Evolutionary conservation across 2,797 vertebrate species (phyloP), one percentile per base, ranked within the genome.

Genomic region (Acridotheres tristis): DNA sequence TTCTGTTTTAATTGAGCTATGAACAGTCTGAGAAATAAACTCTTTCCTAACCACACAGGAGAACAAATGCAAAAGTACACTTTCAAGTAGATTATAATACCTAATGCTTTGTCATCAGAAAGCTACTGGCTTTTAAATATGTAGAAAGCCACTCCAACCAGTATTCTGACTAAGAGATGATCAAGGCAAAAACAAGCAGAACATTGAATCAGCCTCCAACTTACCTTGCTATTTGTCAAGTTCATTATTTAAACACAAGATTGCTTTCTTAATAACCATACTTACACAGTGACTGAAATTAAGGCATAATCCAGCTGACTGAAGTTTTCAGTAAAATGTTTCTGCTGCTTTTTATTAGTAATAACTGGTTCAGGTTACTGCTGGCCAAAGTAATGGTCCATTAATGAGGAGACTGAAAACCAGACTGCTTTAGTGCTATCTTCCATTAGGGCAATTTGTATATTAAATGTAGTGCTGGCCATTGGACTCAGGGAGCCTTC

Each of bases 281-380:
- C 21, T 40, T 89, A 92, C 27, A 92, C 89, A 96, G 96, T 88
- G 79, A 93, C 95, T 97, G 96, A 75, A 92, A 89, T 95, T 95
- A 96, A 96, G 96, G 97, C 78, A 88, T 94, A 95, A 89, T 93
- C 85, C 67, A 63, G 34, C 21, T 82, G 79, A 88, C 15, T 42
- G 85, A 83, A 90, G 82, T 72, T 75, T 93, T 89, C 72, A 57
- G 62, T 58, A 82, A 54, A 90, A 92, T 50, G 30, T 34, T 85
- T 83, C 53, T 85, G 53, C 50, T 68, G 51, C 25, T 89, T 61
- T 80, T 89, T 74, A 85, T 51, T 54, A 71, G 23, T 36, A 62
- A 57, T 30, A 47, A 66, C 3, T 30, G 45, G 48, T 73, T 89
- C 58, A 22, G 58, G 68, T 86, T 23, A n/a, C 59, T 50, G 55